Base-by-base conservation (phyloP, 1,140 invertebrate genomes). In the Gonatopus flavifemur region DNA sequence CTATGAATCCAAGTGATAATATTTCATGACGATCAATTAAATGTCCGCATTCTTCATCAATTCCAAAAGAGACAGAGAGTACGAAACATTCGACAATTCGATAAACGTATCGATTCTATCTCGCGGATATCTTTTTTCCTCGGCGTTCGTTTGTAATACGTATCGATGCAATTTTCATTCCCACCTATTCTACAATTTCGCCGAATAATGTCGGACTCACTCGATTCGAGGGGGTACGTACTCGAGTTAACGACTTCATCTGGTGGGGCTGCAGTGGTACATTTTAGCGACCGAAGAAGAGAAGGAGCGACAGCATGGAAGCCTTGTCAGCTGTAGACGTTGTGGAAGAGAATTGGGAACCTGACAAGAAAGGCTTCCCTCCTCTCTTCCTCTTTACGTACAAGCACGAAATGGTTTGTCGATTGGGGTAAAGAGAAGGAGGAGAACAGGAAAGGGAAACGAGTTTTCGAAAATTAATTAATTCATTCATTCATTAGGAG, bases 241-340 rank as follows among this genome's bases (percentile, higher is more conserved):
- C 67, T 69, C 57, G 59, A 70, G 65, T 70, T 69, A 69, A 70
- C 68, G 65, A 69, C 65, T 69, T 70, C 64, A 66, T 67, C 54
- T 56, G 53, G 46, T 13, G 37, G 24, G 12, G n/a, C 30, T 39
- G 19, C 41, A 47, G 38, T 49, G 45, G 49, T 37, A 46, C 37
- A 37, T 33, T 9, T 24, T 30, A 39, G 28, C 30, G 53, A 18
- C 28, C 20, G 38, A 49, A 24, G 15, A 2, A 8, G 43, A 21
- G 36, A 24, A 28, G 49, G 4, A n/a, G n/a, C n/a, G n/a, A n/a
- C n/a, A n/a, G n/a, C n/a, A n/a, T n/a, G n/a, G n/a, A n/a, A n/a
- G n/a, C n/a, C n/a, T n/a, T n/a, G n/a, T n/a, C n/a, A n/a, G n/a
- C n/a, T n/a, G 39, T 42, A 31, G 38, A 25, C 22, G 33, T 30